These are phyloP conservation scores for Lasioglossum zephyrum DNA, from an alignment of 2,888 invertebrate genomes.

Conservation along the genomic window DNA sequence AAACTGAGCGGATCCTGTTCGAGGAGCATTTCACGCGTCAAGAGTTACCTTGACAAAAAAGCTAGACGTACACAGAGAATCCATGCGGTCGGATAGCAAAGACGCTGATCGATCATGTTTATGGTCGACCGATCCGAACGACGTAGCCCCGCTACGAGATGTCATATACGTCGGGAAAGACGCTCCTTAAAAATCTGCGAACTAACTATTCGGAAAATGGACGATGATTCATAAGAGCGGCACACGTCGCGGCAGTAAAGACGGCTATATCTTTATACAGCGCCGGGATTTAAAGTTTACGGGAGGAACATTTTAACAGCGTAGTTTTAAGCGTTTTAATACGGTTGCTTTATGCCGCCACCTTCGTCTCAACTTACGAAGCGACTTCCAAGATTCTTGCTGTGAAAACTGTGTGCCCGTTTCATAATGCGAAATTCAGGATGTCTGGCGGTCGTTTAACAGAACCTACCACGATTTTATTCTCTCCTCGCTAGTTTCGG, in stretches of 20 bases:
- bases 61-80: not conserved
- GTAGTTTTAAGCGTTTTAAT: slow-evolving; percentile 29
- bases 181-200: slow-evolving; percentile 20
- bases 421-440: slow-evolving; percentile 8
- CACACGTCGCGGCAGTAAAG: slow-evolving; percentile 31
- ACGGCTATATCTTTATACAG: slow-evolving; percentile 27
- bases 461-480: slow-evolving; percentile 4
- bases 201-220: slow-evolving; percentile 21
- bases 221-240: slow-evolving; percentile 28
- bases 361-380: not conserved
- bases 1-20: not conserved
- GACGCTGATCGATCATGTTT: slow-evolving; percentile 55
- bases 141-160: slow-evolving; percentile 29
- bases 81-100: slow-evolving; percentile 22
- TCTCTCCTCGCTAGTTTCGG: not conserved
- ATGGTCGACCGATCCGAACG: slow-evolving; percentile 46
- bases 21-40: not conserved
- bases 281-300: slow-evolving; percentile 9
- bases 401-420: not conserved
- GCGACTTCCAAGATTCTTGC: not conserved
- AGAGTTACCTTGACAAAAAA: not conserved
- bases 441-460: not conserved
- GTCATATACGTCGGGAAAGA: slow-evolving; percentile 1
- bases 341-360: not conserved
- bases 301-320: slow-evolving; percentile 22